Conservation (phyloP, 2,113 vertebrate species). For the Otolemur garnettii region DNA sequence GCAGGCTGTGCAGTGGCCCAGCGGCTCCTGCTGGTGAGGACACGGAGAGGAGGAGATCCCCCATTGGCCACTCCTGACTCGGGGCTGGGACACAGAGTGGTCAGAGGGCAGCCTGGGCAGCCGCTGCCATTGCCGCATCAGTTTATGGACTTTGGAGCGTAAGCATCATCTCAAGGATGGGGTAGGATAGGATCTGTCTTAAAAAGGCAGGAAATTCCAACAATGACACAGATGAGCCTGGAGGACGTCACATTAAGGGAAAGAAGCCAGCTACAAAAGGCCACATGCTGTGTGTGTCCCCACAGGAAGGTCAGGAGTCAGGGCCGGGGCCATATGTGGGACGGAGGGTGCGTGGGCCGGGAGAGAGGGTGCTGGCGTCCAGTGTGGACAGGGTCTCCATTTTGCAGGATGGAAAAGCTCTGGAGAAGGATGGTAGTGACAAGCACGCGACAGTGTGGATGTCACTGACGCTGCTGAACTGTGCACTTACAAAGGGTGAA, state of each 20-base stretch:
- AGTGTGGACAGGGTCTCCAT: not conserved
- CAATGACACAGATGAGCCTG: fast-evolving
- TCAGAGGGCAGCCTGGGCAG: fast-evolving
- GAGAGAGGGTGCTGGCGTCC: fast-evolving
- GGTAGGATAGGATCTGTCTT: not conserved
- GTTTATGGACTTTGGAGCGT: not conserved
- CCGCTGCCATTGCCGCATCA: fast-evolving
- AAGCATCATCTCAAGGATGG: not conserved
- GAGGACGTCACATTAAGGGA: not conserved
- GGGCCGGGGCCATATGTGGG: not conserved
- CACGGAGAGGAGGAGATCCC: no score
- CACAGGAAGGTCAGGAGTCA: no score
- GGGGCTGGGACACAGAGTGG: not conserved
- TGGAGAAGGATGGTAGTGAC: not conserved
- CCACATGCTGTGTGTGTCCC: no score
- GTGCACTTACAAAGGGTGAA: no score
- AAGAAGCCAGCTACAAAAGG: not conserved
- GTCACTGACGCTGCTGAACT: fast-evolving
- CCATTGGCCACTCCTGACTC: fast-evolving
- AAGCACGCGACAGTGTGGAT: fast-evolving
- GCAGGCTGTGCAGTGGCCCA: not conserved
- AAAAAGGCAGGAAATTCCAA: no score
- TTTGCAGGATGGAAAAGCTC: not conserved
- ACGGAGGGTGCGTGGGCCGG: not conserved
- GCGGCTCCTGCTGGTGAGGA: no score